Base-by-base conservation (phyloP, 2,888 invertebrate genomes). In the Sympetrum striolatum region DNA sequence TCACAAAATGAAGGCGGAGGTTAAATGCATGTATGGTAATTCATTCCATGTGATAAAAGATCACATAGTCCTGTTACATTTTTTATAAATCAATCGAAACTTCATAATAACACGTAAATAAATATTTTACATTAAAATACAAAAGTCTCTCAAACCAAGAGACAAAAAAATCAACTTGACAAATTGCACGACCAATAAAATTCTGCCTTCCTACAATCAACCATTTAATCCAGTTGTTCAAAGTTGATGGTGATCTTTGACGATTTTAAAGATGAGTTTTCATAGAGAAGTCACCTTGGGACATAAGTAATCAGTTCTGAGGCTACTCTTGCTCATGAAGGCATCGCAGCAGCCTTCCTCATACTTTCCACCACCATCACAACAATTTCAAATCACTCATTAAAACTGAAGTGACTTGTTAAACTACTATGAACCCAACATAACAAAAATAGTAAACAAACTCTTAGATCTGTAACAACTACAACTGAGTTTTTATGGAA, bases 71-170 rank as follows among this genome's bases (percentile, higher is more conserved):
- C 1, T 64, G 86, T 86, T 60, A 86, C 60, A 86, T 37, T 86
- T 86, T 64, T 60, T n/a, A 60, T 86, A 86, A 64, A 86, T 82
- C 86, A 37, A 60, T 58, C 35, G 39, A 86, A 86, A 86, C n/a
- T 86, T 86, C 86, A 86, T 86, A 25, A 39, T 86, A 86, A 86
- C 86, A 60, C 25, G 86, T 73, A 86, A 86, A 86, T 86, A 86
- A 86, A 86, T 86, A 86, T 86, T 86, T 86, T 86, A 86, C 86
- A 86, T 64, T 86, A 64, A 86, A 86, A 86, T 86, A 86, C 60
- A 86, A 18, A 60, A 64, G 86, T 60, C 86, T 64, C 86, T 64
- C 35, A 22, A 37, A n/a, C 60, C 37, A 86, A 64, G 60, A 35
- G 86, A 60, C 86, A n/a, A 86, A 53, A 44, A 44, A 86, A 60